A percentile compares a stretch with the other conserved stretches of the same genome.
phyloP scores from a whole-genome alignment of 2,888 invertebrate species.

The Gryllus longicercus region DNA sequence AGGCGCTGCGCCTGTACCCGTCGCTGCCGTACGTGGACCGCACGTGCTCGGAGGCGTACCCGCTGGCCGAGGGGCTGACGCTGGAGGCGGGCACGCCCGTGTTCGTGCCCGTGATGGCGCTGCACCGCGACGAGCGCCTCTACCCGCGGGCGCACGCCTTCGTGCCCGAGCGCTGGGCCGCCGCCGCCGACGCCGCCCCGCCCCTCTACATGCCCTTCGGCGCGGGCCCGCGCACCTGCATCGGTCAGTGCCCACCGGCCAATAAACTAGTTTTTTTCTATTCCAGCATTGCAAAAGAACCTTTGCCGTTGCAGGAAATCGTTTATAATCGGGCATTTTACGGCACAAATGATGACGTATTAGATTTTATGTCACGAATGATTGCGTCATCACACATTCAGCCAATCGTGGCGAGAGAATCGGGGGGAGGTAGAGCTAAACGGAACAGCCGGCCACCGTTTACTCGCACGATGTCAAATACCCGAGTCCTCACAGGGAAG shows the following conservation, averaged over 20 bases:
- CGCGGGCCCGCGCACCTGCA: not conserved
- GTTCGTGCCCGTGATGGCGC: not conserved
- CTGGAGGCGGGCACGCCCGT: not conserved
- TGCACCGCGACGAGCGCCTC: slow-evolving; percentile 7
- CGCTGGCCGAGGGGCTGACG: not conserved
- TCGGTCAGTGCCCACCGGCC: not conserved
- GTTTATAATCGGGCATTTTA: no score
- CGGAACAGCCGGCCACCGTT: no score
- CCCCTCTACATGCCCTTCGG: not conserved
- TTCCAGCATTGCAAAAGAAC: no score
- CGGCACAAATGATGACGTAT: no score
- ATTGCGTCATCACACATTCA: no score
- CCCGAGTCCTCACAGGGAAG: no score
- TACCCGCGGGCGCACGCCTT: not conserved
- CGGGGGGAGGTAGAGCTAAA: no score
- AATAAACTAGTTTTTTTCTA: no score
- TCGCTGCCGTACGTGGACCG: not conserved
- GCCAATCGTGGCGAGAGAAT: no score
- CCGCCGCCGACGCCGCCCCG: not conserved
- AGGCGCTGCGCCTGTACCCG: not conserved
- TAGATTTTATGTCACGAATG: no score
- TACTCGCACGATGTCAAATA: no score
- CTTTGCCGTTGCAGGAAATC: no score
- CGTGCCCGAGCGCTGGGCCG: not conserved
- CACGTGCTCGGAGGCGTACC: not conserved